Conservation (phyloP, 2,888 invertebrate genomes). For the Pseudococcus longispinus region DNA sequence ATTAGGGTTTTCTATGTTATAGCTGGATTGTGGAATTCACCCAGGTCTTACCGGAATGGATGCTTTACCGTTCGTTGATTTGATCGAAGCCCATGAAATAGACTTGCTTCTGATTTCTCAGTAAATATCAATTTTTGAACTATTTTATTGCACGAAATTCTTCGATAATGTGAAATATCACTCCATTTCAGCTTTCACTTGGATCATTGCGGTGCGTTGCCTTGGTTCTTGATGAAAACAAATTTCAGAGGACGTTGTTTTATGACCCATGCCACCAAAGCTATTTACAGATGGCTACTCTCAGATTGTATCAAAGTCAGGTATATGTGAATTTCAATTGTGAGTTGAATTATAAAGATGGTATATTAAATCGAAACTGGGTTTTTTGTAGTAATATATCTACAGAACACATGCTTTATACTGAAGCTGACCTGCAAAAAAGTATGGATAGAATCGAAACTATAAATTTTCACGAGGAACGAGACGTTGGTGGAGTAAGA, state of each 20-base stretch:
- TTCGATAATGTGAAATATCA: neutral
- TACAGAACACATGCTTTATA: conserved; percentile 95
- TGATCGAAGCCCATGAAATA: conserved; percentile 97
- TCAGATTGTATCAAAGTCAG: conserved; percentile 99
- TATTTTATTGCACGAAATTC: neutral
- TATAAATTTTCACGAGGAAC: conserved; percentile 97
- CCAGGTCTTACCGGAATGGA: conserved; percentile 97
- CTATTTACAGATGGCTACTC: conserved; percentile 96
- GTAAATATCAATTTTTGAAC: conserved; percentile 66
- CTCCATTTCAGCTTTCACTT: conserved; percentile 82
- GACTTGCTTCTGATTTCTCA: conserved; percentile 93
- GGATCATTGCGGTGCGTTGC: conserved; percentile 97
- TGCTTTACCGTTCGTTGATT: conserved; percentile 95
- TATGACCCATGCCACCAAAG: conserved; percentile 99
- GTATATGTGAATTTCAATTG: conserved; percentile 63
- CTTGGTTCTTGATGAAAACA: conserved; percentile 97
- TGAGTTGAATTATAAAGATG: neutral
- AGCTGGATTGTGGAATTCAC: conserved; percentile 98
- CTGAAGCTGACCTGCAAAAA: conserved; percentile 94
- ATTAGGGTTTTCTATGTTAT: conserved; percentile 60
- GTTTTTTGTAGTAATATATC: conserved; percentile 80
- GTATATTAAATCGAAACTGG: neutral
- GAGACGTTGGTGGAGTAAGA: conserved; percentile 93
- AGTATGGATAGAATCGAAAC: conserved; percentile 99
- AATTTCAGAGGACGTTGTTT: conserved; percentile 97